Conservation (phyloP, 2,113 vertebrate species). For the Pachyramphus minor region DNA sequence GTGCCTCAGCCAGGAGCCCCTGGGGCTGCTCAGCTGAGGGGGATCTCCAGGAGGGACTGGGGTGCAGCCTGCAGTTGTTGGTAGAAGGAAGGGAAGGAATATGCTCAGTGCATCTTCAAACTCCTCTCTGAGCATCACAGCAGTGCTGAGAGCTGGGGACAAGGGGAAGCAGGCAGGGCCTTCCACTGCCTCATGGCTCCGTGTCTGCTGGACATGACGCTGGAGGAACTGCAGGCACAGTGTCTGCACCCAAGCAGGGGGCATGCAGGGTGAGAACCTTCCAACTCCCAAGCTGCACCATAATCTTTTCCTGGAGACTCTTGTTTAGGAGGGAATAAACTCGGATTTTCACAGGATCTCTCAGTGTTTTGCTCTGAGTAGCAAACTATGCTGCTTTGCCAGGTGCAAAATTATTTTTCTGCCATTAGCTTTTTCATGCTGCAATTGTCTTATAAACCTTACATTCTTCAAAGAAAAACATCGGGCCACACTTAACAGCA, state of each 20-base stretch:
- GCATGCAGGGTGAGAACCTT: not conserved
- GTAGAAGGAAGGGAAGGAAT: not conserved
- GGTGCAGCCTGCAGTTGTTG: accelerated
- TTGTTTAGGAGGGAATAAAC: not conserved
- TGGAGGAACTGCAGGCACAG: not conserved
- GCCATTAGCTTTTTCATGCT: not conserved
- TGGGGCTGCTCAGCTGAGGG: not conserved
- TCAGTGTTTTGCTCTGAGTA: not conserved
- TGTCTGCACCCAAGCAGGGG: not conserved
- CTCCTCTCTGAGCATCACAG: not conserved
- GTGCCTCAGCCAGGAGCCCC: not conserved
- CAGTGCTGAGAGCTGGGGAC: accelerated
- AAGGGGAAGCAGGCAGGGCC: not conserved
- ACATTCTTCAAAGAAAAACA: not conserved
- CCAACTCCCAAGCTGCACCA: not conserved
- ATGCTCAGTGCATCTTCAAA: not conserved
- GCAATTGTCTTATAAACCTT: not conserved
- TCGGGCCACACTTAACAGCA: not conserved
- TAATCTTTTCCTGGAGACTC: not conserved
- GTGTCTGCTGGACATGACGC: accelerated
- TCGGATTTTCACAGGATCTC: not conserved
- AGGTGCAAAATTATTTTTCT: not conserved
- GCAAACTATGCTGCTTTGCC: not conserved
- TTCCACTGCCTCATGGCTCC: not conserved
- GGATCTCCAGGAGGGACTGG: too few relatives aligned